These are phyloP conservation scores for Etheostoma perlongum DNA, from an alignment of 2,797 vertebrate genomes.

Conservation along the genomic window DNA sequence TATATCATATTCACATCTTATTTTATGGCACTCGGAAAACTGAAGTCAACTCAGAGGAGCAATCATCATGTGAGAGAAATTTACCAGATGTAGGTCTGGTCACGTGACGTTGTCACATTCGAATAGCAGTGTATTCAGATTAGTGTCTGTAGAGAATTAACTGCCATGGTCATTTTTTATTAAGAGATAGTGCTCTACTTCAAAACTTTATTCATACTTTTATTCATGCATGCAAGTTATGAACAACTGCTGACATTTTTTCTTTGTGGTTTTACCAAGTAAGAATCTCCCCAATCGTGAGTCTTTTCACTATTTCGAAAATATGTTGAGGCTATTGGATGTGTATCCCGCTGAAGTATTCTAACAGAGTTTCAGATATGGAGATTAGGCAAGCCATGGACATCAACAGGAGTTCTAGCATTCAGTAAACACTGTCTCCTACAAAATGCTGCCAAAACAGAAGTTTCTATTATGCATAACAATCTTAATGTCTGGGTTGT, in stretches of 20 bases:
- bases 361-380: conserved; percentile 16
- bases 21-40: conserved; percentile 56
- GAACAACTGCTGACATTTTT: background rate
- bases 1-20: conserved; percentile 67
- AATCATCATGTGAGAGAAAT: conserved; percentile 32
- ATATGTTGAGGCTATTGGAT: background rate
- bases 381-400: conserved; percentile 9
- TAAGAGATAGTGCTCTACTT: too few species aligned
- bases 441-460: background rate
- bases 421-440: conserved; percentile 6
- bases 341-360: conserved; percentile 3
- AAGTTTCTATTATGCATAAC: background rate
- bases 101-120: conserved; percentile 38
- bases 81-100: conserved; percentile 29
- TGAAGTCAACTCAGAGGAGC: conserved; percentile 33
- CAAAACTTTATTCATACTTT: background rate
- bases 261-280: conserved; percentile 7
- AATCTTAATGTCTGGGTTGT: background rate
- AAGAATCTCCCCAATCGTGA: conserved; percentile 2
- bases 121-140: conserved; percentile 24
- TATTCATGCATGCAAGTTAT: background rate
- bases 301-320: conserved; percentile 5
- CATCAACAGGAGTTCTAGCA: conserved; percentile 5
- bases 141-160: conserved; percentile 11
- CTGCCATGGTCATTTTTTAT: background rate